A percentile compares a stretch with the other conserved stretches of the same genome.
phyloP scores from a whole-genome alignment of 2,888 invertebrate species.

The Drosophila greeni region DNA sequence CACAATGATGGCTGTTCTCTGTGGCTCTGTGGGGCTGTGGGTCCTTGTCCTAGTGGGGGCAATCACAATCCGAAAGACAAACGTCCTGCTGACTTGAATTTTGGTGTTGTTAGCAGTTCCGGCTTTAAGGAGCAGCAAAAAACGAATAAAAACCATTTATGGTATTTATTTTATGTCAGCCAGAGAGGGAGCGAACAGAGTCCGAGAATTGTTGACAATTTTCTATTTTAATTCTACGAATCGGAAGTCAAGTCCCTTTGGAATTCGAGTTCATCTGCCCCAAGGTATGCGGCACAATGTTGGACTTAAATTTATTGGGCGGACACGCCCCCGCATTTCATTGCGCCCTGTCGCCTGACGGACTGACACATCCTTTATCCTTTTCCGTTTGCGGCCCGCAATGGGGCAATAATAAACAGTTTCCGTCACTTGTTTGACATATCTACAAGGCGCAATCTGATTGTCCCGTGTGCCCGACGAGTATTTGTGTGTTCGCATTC shows the following conservation, averaged over 20 bases:
- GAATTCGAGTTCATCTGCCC: conserved; percentile 26
- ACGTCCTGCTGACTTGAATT: conserved; percentile 41
- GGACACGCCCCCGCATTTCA: conserved; percentile 16
- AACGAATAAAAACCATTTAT: conserved; percentile 19
- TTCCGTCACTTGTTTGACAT: conserved; percentile 70
- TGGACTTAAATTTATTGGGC: conserved; percentile 27
- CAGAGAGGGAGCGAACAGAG: conserved; percentile 1
- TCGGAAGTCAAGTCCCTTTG: conserved; percentile 5
- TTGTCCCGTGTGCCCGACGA: conserved; percentile 3
- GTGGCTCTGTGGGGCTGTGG: conserved; percentile 5
- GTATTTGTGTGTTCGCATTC: background rate
- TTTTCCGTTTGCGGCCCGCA: conserved; percentile 57
- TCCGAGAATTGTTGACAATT: conserved; percentile 24
- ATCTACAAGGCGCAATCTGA: conserved; percentile 62
- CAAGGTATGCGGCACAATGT: conserved; percentile 20
- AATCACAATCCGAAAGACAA: conserved; percentile 39
- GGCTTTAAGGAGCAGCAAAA: conserved; percentile 33
- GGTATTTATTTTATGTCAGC: conserved; percentile 35
- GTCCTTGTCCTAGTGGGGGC: conserved; percentile 18
- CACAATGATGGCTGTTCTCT: conserved; percentile 25
- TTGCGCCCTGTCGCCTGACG: conserved; percentile 29
- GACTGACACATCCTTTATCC: conserved; percentile 69
- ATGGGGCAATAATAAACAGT: conserved; percentile 72
- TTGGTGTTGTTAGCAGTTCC: conserved; percentile 39
- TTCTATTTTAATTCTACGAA: conserved; percentile 32